Evolutionary conservation across 2,113 vertebrate species (phyloP).

Genomic region (Sceloporus tristichus): DNA sequence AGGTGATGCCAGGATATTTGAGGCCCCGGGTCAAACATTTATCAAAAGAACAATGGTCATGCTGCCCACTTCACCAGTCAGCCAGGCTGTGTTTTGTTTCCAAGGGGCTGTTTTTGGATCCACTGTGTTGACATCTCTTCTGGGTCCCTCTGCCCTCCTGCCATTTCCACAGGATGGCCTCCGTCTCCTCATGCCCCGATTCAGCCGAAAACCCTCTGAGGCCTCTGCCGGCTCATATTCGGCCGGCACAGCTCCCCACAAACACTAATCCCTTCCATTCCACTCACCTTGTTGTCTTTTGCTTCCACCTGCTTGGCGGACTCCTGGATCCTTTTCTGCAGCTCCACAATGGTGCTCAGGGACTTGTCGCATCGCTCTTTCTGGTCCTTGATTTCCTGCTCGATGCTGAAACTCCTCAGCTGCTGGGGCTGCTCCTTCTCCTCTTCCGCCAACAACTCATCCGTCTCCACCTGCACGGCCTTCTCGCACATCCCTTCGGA

Average conservation of each 20-base stretch:
- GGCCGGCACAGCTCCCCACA: neutral
- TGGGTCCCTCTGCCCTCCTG: neutral
- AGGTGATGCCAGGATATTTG: neutral
- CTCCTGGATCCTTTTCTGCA: slow-evolving; percentile 91
- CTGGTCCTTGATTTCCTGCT: slow-evolving; percentile 91
- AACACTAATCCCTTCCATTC: neutral
- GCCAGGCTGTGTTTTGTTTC: neutral
- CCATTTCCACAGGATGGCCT: neutral
- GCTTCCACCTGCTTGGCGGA: slow-evolving; percentile 92
- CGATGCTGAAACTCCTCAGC: slow-evolving; percentile 82
- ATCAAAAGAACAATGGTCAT: too few species aligned
- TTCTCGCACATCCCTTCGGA: slow-evolving; percentile 81
- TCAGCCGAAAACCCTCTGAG: neutral
- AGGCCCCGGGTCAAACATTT: too few species aligned
- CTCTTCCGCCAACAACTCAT: slow-evolving; percentile 73
- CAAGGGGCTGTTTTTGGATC: neutral
- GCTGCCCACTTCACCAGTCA: too few species aligned
- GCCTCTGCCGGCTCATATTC: neutral
- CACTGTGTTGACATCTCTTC: neutral
- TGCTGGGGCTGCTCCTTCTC: slow-evolving; percentile 85
- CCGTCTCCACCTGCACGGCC: slow-evolving; percentile 75
- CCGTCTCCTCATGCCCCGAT: too few species aligned
- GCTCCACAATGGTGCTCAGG: slow-evolving; percentile 84
- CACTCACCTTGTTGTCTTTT: slow-evolving; percentile 94
- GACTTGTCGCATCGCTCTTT: slow-evolving; percentile 91